Evolutionary conservation across 2,113 vertebrate genomes (phyloP).

Genomic region (Galeopterus variegatus): DNA sequence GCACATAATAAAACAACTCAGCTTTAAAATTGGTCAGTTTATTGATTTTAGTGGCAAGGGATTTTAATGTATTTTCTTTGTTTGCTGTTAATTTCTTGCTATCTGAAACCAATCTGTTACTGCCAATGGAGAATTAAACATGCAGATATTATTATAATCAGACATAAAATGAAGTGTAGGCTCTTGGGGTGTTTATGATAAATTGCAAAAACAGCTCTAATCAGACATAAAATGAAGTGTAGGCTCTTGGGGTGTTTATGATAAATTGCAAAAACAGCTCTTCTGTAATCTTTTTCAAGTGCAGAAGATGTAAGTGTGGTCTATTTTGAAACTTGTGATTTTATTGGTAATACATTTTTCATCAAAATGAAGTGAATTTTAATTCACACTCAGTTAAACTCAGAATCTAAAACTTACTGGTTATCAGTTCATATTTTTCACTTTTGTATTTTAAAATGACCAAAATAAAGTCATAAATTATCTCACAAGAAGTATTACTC

Average conservation of each 20-base stretch:
- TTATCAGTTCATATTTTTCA: not conserved
- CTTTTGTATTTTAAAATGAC: not conserved
- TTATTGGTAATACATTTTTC: not conserved
- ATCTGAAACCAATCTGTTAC: conserved; percentile 82
- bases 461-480: not conserved
- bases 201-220: conserved; percentile 55
- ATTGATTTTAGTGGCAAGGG: conserved; percentile 82
- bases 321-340: not conserved
- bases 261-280: conserved; percentile 53
- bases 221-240: conserved; percentile 78
- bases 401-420: not conserved
- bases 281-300: conserved; percentile 55
- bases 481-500: not conserved
- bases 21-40: conserved; percentile 82
- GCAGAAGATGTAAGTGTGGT: not conserved
- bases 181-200: conserved; percentile 57
- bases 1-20: conserved; percentile 80
- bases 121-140: conserved; percentile 76
- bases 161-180: conserved; percentile 77
- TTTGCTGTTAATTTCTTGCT: conserved; percentile 66
- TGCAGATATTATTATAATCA: conserved; percentile 79
- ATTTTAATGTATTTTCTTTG: conserved; percentile 76
- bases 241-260: conserved; percentile 13
- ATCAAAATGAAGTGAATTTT: conserved; percentile 48
- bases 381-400: not conserved